Evolutionary conservation across 1,140 invertebrate genomes (phyloP).

Genomic region (Heliconius melpomene): DNA sequence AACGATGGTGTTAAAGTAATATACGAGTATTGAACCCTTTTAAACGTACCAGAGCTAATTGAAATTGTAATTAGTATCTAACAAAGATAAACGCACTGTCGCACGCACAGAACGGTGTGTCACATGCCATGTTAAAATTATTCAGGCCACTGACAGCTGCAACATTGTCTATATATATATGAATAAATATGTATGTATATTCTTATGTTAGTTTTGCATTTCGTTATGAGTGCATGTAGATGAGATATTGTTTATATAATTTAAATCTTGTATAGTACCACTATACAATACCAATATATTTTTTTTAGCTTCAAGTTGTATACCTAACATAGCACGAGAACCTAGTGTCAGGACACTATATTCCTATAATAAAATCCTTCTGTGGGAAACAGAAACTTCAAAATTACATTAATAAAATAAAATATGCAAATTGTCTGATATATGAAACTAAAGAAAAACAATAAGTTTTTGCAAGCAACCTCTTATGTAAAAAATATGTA

Average conservation of each 20-base stretch:
- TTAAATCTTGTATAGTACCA: too few relatives aligned
- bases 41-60: neutral
- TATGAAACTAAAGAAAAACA: neutral
- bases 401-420: too few relatives aligned
- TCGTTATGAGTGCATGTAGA: neutral
- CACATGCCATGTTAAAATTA: conserved; percentile 30
- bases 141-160: conserved; percentile 35
- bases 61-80: conserved; percentile 8
- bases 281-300: too few relatives aligned
- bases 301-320: too few relatives aligned
- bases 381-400: too few relatives aligned
- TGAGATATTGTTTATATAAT: neutral
- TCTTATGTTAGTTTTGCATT: conserved; percentile 17
- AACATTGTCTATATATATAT: conserved; percentile 8
- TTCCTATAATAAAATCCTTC: too few relatives aligned
- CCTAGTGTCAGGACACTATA: too few relatives aligned
- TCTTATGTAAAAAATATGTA: neutral
- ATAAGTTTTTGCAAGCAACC: neutral
- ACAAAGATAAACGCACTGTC: neutral
- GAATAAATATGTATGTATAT: neutral
- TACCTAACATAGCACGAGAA: too few relatives aligned
- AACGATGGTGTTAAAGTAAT: neutral
- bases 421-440: neutral
- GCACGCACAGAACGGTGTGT: conserved; percentile 14
- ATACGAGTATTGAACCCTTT: neutral